Conservation (phyloP, 2,113 vertebrate species). For the Sitta europaea region DNA sequence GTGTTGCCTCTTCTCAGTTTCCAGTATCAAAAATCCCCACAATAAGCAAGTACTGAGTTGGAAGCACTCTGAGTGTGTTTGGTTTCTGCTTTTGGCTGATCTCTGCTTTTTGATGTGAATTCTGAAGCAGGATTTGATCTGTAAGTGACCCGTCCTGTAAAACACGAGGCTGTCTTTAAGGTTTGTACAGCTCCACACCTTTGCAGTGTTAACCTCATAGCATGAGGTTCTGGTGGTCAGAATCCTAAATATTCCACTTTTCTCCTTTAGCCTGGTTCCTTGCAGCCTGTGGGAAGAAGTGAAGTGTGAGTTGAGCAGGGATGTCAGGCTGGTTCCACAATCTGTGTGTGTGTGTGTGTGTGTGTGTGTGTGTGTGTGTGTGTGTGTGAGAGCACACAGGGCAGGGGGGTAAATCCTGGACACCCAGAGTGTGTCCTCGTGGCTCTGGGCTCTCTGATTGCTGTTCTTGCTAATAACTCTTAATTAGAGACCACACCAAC, state of each 20-base stretch:
- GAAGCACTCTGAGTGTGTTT: background rate
- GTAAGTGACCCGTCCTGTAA: background rate
- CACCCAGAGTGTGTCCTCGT: background rate
- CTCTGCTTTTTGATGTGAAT: background rate
- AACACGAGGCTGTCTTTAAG: accelerated
- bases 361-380: accelerated
- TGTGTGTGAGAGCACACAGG: background rate
- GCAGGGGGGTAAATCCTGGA: background rate
- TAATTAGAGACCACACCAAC: slow-evolving; percentile 16
- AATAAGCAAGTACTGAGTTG: background rate
- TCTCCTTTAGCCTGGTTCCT: background rate
- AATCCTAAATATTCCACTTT: background rate
- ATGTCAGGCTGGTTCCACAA: background rate
- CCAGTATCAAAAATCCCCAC: background rate
- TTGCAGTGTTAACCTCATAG: too few relatives aligned
- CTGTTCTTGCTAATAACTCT: background rate
- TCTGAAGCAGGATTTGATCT: background rate
- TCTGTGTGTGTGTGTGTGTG: accelerated
- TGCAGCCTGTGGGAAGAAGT: background rate
- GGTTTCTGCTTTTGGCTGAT: background rate
- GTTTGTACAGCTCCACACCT: accelerated
- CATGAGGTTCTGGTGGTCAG: background rate
- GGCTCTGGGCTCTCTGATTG: background rate
- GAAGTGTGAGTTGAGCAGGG: accelerated
- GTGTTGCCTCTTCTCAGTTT: background rate